Conservation (phyloP, 2,797 vertebrate genomes). For the Margarornis squamiger region DNA sequence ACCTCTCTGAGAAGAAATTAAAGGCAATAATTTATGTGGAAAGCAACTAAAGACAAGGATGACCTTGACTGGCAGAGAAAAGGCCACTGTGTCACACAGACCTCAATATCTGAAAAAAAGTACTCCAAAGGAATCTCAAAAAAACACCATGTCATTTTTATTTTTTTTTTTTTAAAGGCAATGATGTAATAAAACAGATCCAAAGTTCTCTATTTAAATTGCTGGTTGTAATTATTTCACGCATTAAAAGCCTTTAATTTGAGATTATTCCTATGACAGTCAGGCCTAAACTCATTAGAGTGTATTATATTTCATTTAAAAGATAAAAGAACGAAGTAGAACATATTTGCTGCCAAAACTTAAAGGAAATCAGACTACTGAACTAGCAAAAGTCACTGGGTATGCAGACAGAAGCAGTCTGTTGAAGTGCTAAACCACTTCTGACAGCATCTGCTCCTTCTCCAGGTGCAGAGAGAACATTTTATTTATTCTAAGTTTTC, state of each 20-base stretch:
- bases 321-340: not conserved
- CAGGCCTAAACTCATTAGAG: not conserved
- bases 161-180: not conserved
- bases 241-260: not conserved
- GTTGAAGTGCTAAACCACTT: not conserved
- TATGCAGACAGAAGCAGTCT: constrained; percentile 6
- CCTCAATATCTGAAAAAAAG: not conserved
- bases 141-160: not conserved
- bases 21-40: not conserved
- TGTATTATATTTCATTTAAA: not conserved
- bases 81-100: not conserved
- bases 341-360: not conserved
- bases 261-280: not conserved
- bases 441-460: not conserved
- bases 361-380: not conserved
- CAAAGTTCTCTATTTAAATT: not conserved
- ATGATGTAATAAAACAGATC: not conserved
- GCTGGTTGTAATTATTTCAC: not conserved
- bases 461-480: not conserved
- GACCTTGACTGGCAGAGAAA: not conserved
- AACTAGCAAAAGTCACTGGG: not conserved
- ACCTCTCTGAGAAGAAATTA: not conserved
- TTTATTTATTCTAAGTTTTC: not conserved
- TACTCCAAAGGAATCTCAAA: not conserved
- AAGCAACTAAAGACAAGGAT: not conserved